These are phyloP conservation scores for Chinchilla lanigera DNA, from an alignment of 2,113 vertebrate species.

Conservation along the genomic window DNA sequence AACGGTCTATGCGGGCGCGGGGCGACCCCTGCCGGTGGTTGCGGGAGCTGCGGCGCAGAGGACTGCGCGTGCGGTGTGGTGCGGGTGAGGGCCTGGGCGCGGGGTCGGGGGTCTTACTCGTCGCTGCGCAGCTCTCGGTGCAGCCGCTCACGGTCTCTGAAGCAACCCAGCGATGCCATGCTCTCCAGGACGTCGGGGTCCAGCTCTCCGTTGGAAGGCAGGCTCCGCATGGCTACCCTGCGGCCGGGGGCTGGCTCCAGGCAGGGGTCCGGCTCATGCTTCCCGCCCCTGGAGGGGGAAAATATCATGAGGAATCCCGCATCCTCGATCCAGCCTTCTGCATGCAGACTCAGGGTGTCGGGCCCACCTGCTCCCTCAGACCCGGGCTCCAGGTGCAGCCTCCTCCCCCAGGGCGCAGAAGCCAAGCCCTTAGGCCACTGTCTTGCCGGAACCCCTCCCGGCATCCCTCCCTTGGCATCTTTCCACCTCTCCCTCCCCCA, in stretches of 20 bases:
- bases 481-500: background rate
- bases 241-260: slow-evolving; percentile 89
- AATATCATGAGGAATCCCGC: background rate
- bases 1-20: background rate
- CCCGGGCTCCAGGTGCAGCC: background rate
- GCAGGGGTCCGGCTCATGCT: slow-evolving; percentile 92
- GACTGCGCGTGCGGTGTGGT: background rate
- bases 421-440: background rate
- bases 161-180: slow-evolving; percentile 95
- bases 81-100: fast-evolving
- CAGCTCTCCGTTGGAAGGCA: slow-evolving; percentile 92
- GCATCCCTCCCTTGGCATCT: background rate
- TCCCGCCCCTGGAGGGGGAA: slow-evolving; percentile 86
- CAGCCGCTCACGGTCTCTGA: slow-evolving; percentile 93
- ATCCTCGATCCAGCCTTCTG: fast-evolving
- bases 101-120: slow-evolving; percentile 85
- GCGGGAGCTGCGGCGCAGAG: background rate
- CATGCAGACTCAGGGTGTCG: background rate
- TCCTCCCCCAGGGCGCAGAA: background rate
- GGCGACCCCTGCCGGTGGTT: background rate
- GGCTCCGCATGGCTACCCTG: slow-evolving; percentile 90
- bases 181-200: slow-evolving; percentile 95
- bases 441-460: background rate
- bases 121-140: slow-evolving; percentile 93
- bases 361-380: background rate